Conservation (phyloP, 1,140 invertebrate species). For the Leptinotarsa texana region DNA sequence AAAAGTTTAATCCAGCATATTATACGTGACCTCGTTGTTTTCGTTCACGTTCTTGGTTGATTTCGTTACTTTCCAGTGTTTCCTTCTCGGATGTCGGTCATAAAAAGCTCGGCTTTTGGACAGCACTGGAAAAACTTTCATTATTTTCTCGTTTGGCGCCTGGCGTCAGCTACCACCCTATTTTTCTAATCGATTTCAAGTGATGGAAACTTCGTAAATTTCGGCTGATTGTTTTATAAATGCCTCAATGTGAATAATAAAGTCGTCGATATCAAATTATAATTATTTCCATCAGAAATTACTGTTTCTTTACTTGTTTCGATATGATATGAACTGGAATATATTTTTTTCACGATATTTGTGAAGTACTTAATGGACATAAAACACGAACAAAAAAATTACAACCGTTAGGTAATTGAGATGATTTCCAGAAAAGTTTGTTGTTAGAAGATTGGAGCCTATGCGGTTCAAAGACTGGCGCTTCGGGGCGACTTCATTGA, state of each 20-base stretch:
- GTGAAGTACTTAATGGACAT: no score
- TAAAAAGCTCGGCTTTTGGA: constrained; percentile 18
- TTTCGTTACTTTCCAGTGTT: neutral
- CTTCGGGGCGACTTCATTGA: no score
- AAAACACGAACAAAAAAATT: no score
- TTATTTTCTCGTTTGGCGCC: constrained; percentile 19
- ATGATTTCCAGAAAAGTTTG: no score
- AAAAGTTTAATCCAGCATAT: no score
- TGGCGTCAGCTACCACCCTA: neutral
- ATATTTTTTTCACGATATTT: no score
- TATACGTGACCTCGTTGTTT: no score
- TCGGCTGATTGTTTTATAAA: constrained; percentile 14
- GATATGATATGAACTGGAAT: neutral
- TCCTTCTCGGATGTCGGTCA: neutral
- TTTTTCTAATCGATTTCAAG: constrained; percentile 12
- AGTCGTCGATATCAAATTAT: neutral
- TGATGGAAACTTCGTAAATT: constrained; percentile 17
- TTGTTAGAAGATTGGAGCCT: no score
- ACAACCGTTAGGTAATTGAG: no score
- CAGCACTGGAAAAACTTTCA: constrained; percentile 9
- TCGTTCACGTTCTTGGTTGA: neutral
- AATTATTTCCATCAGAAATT: neutral
- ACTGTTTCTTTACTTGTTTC: neutral
- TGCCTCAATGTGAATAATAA: neutral
- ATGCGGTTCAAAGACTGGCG: no score